These are phyloP conservation scores for Mormyrus proboscirostris DNA, from an alignment of 2,797 vertebrate genomes.

Conservation along the genomic window DNA sequence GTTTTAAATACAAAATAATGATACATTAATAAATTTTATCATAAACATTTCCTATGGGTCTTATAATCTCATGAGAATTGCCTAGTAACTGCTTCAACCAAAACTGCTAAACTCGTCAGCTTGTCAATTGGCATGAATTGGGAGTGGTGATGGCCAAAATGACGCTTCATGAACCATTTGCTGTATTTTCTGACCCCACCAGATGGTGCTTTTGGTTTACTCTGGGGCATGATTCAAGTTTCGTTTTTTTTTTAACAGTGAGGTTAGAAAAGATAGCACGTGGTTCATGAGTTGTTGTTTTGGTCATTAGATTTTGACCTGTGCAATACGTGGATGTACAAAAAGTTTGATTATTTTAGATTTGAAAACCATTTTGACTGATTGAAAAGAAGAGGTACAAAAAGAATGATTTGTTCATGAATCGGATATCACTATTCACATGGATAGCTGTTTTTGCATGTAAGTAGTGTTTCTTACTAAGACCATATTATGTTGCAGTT, in stretches of 20 bases:
- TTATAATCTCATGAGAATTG: background rate
- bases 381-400: background rate
- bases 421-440: background rate
- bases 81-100: background rate
- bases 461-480: background rate
- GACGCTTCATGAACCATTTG: background rate
- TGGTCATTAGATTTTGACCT: background rate
- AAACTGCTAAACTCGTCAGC: background rate
- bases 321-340: too few species aligned
- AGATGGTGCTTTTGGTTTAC: background rate
- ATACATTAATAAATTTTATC: background rate
- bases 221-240: background rate
- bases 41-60: background rate
- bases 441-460: background rate
- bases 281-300: background rate
- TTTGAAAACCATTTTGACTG: background rate
- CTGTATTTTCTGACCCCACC: background rate
- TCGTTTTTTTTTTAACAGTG: background rate
- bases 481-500: background rate
- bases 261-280: background rate
- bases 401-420: background rate
- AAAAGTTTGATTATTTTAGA: too few species aligned
- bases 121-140: background rate
- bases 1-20: background rate
- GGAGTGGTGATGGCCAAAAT: background rate